Base-by-base conservation (phyloP, 1,140 invertebrate species). In the Diploscapter pachys region DNA sequence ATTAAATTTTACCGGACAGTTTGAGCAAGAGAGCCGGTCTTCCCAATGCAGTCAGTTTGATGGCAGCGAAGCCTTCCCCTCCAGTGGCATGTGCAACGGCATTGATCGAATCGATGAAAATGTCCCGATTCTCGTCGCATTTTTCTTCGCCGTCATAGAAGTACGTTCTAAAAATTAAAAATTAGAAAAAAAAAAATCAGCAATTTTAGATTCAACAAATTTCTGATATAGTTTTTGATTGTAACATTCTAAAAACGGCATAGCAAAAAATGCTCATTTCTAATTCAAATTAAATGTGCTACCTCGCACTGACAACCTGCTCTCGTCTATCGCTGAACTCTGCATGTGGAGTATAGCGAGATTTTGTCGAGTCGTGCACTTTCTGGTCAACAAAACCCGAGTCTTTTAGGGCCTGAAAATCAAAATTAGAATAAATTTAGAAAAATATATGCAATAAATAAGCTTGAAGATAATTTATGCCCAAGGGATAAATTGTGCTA, bases 131-230 rank as follows among this genome's bases (percentile, higher is more conserved):
- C 81, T 93, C 91, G 88, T 99, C 96, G 87, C 96, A 99, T 77
- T 93, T 92, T 0, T 93, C 93, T 89, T 99, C 96, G 86, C 95
- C 95, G 73, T 97, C 89, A 88, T 99, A 99, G 89, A 99, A 98
- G 88, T 98, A 99, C 2, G 96, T 98, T 63, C 82, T 80, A 55
- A 63, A 73, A 50, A 11, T 51, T 62, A 0, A 31, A 31, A 31
- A 31, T 1, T 31, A 31, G 31, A 31, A 31, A 31, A 31, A 31
- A 31, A 78, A 59, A 4, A 59, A 50, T 74, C 3, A 48, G 57
- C 9, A 59, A 59, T 1, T 11, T 59, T 59, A 13, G 9, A 13
- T 13, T 59, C 9, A 13, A 79, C 31, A 52, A 13, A 71, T 9
- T 59, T 11, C 57, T 11, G 2, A 59, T 59, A 59, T 59, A 59